A percentile compares a stretch with the other conserved stretches of the same genome.
Evolutionary conservation across 2,888 invertebrate species (phyloP).

Genomic region (Drosophila trichaetosa): DNA sequence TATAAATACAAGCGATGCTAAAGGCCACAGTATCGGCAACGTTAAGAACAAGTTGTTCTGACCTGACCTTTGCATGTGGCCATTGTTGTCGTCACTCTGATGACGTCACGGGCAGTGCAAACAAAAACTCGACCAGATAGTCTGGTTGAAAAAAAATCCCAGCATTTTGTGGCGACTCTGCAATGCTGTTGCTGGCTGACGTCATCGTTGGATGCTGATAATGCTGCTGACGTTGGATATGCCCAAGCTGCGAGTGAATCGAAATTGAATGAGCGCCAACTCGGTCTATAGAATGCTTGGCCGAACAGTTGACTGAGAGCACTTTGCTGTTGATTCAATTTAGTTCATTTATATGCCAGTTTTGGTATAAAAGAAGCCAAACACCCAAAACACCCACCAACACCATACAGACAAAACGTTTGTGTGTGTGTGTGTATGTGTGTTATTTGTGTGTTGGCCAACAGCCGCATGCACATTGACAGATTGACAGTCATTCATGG

Average conservation of each 20-base stretch:
- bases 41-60: slow-evolving; percentile 14
- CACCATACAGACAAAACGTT: slow-evolving; percentile 38
- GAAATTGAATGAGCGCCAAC: slow-evolving; percentile 44
- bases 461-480: slow-evolving; percentile 61
- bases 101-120: slow-evolving; percentile 64
- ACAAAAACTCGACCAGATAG: slow-evolving; percentile 39
- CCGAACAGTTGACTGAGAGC: slow-evolving; percentile 39
- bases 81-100: slow-evolving; percentile 51
- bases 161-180: slow-evolving; percentile 16
- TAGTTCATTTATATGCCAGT: slow-evolving; percentile 60
- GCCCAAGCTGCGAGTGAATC: slow-evolving; percentile 37
- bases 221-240: slow-evolving; percentile 18
- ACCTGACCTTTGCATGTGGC: slow-evolving; percentile 60
- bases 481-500: slow-evolving; percentile 77
- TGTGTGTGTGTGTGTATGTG: slow-evolving; percentile 27
- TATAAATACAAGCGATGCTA: slow-evolving; percentile 49
- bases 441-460: slow-evolving; percentile 31
- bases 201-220: slow-evolving; percentile 38
- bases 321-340: slow-evolving; percentile 65
- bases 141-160: slow-evolving; percentile 19
- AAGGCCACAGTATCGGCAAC: slow-evolving; percentile 45
- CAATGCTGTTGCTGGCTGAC: slow-evolving; percentile 34
- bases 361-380: slow-evolving; percentile 49
- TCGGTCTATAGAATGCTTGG: slow-evolving; percentile 9
- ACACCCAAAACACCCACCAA: slow-evolving; percentile 13